Conservation (phyloP, 2,113 vertebrate genomes). For the Lampris megalopsis region DNA sequence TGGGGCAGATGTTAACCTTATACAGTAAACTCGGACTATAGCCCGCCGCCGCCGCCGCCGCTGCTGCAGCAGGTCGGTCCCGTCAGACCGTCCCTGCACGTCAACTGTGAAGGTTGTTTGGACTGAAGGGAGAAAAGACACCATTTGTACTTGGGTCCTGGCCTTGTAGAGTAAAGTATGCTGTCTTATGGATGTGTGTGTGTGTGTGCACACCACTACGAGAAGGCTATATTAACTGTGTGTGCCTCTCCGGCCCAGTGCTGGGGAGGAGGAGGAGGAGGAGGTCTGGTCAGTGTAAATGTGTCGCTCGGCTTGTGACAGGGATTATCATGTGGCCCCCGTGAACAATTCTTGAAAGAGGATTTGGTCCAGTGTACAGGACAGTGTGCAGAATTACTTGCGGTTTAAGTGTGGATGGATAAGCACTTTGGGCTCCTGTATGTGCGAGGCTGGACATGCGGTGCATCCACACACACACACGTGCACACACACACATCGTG, state of each 20-base stretch:
- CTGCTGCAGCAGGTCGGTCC: slow-evolving; percentile 4
- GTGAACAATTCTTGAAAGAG: background rate
- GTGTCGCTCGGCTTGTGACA: slow-evolving; percentile 29
- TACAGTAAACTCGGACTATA: slow-evolving; percentile 2
- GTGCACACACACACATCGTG: too few species aligned
- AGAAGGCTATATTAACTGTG: slow-evolving; percentile 33
- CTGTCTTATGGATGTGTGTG: slow-evolving; percentile 39
- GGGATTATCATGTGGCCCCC: background rate
- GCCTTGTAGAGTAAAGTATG: slow-evolving; percentile 66
- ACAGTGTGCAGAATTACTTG: background rate
- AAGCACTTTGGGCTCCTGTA: too few species aligned
- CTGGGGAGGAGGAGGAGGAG: background rate
- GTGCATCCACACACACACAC: too few species aligned
- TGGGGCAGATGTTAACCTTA: slow-evolving; percentile 2
- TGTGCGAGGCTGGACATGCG: too few species aligned
- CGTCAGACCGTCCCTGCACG: slow-evolving; percentile 10
- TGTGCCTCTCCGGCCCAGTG: slow-evolving; percentile 24
- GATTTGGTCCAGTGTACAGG: background rate
- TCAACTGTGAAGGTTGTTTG: slow-evolving; percentile 39
- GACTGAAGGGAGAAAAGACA: slow-evolving; percentile 30
- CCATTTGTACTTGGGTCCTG: slow-evolving; percentile 35
- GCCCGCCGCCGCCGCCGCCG: background rate
- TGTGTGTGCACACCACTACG: slow-evolving; percentile 7
- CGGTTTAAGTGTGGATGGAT: too few species aligned
- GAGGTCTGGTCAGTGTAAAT: slow-evolving; percentile 53